These are phyloP conservation scores for Drosophila paracracens DNA, from an alignment of 2,888 invertebrate species.

Conservation along the genomic window DNA sequence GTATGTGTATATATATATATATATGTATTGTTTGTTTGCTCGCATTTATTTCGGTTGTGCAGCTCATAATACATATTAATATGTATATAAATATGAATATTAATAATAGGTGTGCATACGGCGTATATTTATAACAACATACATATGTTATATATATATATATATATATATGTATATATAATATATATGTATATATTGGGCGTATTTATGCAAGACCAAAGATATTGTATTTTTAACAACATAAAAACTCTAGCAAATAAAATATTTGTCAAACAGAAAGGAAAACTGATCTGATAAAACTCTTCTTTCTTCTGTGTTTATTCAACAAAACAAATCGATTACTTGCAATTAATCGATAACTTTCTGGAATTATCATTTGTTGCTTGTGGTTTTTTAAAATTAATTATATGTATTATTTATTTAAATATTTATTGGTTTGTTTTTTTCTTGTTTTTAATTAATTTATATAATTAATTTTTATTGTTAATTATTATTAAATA, in stretches of 20 bases:
- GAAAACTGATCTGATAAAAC: neutral
- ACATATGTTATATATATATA: neutral
- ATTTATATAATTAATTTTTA: neutral
- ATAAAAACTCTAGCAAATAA: neutral
- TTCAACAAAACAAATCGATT: neutral
- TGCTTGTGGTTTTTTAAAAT: neutral
- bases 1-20: neutral
- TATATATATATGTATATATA: neutral
- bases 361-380: neutral
- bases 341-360: neutral
- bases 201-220: neutral
- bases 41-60: slow-evolving; percentile 3
- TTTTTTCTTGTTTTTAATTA: neutral
- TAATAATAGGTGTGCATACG: slow-evolving; percentile 13
- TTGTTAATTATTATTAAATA: neutral
- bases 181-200: neutral
- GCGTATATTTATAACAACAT: neutral
- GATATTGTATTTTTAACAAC: neutral
- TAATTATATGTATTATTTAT: neutral
- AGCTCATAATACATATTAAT: slow-evolving; percentile 12
- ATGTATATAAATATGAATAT: slow-evolving; percentile 15
- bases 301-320: neutral
- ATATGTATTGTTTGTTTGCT: neutral
- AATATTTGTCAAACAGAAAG: neutral
- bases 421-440: neutral